Evolutionary conservation across 2,113 vertebrate species (phyloP), one percentile per base, ranked within the genome.

Genomic region (Euleptes europaea): DNA sequence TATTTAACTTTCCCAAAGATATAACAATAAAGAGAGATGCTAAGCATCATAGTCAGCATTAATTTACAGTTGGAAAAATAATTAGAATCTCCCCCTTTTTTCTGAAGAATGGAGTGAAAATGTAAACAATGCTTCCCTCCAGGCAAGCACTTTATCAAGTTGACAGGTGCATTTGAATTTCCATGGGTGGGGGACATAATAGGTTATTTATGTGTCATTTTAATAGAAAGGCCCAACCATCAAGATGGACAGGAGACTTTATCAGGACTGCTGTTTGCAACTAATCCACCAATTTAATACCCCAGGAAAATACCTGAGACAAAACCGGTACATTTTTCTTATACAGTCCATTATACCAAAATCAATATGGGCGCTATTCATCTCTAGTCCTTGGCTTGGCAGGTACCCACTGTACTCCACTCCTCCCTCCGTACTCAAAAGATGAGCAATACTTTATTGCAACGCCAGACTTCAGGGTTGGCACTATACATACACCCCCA

Each of bases 121-220:
- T 99, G 98, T 99, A 99, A 99, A 99, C 98, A 99, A 99, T 98
- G 97, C 97, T 97, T 98, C 97, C 98, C 98, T 98, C 97, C 97
- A 98, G 98, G 98, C 98, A 97, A 98, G 98, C 98, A 97, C 98
- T 99, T 99, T 97, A 98, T 99, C 98, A 99, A 98, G 95, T 97
- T 99, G 98, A 99, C 98, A 98, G 98, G 97, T 98, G 97, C 97
- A 98, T 99, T 99, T 99, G 98, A 99, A 99, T 99, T 99, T 98
- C 97, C 97, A 97, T 98, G 97, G 97, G 98, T 98, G 98, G 98
- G 97, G 97, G 98, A 97, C 97, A 97, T 97, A 97, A 97, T 97
- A 97, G 97, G 98, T 99, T 99, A 99, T 98, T 99, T 98, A 98
- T 97, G 97, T 98, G 97, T 98, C 98, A 99, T 98, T 98, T 97